Evolutionary conservation across 2,797 vertebrate species (phyloP).

Genomic region (Craterocephalus amniculus): DNA sequence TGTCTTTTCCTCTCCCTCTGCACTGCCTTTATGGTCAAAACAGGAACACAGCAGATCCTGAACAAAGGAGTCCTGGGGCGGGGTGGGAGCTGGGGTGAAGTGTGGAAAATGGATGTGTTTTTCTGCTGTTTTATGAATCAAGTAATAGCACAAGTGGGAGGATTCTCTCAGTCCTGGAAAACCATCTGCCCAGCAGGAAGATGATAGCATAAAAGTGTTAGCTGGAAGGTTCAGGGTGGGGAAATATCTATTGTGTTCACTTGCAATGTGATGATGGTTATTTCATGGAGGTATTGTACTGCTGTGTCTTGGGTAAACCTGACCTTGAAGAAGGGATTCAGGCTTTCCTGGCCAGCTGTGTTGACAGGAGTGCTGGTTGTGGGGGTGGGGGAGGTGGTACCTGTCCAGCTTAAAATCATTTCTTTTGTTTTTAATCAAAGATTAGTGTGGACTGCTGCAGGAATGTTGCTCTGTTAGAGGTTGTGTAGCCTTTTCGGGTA

Average conservation of each 20-base stretch:
- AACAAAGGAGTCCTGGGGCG: conserved; percentile 59
- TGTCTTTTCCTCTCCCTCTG: conserved; percentile 54
- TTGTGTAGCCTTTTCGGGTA: neutral
- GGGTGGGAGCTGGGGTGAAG: conserved; percentile 20
- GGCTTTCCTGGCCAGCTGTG: conserved; percentile 66
- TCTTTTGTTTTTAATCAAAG: conserved; percentile 16
- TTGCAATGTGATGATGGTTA: conserved; percentile 25
- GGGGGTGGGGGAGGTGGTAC: conserved; percentile 13
- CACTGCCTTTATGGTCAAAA: conserved; percentile 57
- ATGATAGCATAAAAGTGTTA: conserved; percentile 63
- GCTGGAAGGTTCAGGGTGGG: conserved; percentile 23
- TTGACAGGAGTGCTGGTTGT: conserved; percentile 36
- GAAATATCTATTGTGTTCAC: conserved; percentile 64
- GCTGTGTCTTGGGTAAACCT: conserved; percentile 64
- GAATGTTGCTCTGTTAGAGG: neutral
- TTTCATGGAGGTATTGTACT: conserved; percentile 70
- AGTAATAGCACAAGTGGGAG: conserved; percentile 57
- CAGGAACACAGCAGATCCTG: conserved; percentile 64
- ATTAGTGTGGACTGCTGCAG: conserved; percentile 10
- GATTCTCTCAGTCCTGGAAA: conserved; percentile 64
- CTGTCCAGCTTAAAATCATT: conserved; percentile 18
- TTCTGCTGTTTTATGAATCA: conserved; percentile 46
- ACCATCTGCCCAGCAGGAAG: conserved; percentile 73
- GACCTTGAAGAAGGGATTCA: conserved; percentile 62
- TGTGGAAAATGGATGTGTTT: conserved; percentile 56